Base-by-base conservation (phyloP, 2,888 invertebrate species). In the Schrankia costaestrigalis region DNA sequence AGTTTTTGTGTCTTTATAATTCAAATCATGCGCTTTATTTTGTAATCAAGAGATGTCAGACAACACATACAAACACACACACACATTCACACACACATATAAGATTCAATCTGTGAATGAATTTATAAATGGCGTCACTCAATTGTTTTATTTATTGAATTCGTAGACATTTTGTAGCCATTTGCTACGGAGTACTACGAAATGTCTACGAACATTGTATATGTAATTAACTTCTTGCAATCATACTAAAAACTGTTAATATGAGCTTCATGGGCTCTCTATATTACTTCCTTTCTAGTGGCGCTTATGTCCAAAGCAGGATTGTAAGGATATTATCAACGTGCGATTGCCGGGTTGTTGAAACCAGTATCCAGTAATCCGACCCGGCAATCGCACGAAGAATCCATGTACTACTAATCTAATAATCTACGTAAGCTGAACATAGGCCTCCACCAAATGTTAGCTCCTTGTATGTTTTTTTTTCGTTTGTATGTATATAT, bases 1-100 rank as follows among this genome's bases (percentile, higher is more conserved):
- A 56, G 57, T 57, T 56, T 59, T 56, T 57, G 52, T 62, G 53
- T 61, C 56, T 60, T 68, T 67, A 61, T 57, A 64, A 63, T 65
- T 65, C 59, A 65, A 68, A 65, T 67, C 41, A 46, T 44, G 45
- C 28, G 52, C 52, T 52, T 53, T 53, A 62, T 54, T 61, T 29
- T 55, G 55, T 54, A 41, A 39, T 38, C 40, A 35, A 31, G 25
- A 10, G 41, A 24, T 28, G 25, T 7, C 33, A 32, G 28, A 35
- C 6, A 17, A 5, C 17, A 5, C 17, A 17, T 17, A 5, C 4
- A 17, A 5, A 17, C 7, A 17, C 17, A 17, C 7, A 17, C 17
- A 17, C 17, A 17, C 4, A 7, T 21, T n/a, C 9, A n/a, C 21
- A 11, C 13, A 43, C 11, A 26, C 25, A 30, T 13, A 8, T 24